phyloP scores from a whole-genome alignment of 2,113 vertebrate genomes.

The Anhinga anhinga region DNA sequence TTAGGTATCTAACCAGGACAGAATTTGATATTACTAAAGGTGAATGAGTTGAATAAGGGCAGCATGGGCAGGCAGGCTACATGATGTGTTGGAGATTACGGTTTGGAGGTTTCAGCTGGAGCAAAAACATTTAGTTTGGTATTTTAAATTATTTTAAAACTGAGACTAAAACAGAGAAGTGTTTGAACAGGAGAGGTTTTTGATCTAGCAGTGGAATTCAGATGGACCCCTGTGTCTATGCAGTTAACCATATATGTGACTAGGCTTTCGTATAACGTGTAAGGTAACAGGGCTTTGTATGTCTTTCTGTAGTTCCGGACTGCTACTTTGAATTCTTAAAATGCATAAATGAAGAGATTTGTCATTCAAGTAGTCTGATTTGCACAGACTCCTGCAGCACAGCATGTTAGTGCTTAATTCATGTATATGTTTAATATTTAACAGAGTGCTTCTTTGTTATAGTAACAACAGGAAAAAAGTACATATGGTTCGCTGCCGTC shows the following conservation, averaged over 20 bases:
- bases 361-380: background rate
- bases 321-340: background rate
- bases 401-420: background rate
- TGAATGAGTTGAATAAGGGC: background rate
- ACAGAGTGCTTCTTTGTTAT: background rate
- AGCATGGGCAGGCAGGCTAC: background rate
- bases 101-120: background rate
- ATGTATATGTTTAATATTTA: background rate
- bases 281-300: background rate
- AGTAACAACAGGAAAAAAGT: background rate
- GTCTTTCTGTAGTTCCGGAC: background rate
- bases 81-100: background rate
- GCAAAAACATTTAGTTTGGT: background rate
- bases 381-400: background rate
- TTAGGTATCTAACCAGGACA: background rate
- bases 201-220: background rate
- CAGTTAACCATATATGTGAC: background rate
- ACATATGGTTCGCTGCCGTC: background rate
- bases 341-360: background rate
- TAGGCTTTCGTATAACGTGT: background rate
- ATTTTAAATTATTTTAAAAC: background rate
- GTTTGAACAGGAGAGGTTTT: background rate
- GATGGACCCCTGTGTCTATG: background rate
- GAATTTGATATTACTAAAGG: background rate
- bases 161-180: background rate